These are phyloP conservation scores for Parazoanthus darwini DNA, from an alignment of 92 coral and sea anemone genomes.

Conservation along the genomic window DNA sequence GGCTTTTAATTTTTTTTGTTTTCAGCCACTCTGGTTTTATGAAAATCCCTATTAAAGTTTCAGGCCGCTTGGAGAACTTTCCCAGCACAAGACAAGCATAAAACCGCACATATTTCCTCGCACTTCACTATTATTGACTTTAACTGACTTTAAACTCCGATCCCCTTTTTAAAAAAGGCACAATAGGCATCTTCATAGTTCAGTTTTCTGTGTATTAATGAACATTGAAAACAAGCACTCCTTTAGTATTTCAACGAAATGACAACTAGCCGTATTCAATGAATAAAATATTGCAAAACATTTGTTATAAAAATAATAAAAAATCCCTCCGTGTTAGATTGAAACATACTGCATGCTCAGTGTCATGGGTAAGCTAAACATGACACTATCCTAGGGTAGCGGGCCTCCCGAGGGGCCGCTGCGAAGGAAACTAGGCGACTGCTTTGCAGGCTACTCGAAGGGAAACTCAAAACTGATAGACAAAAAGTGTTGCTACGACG, in stretches of 20 bases:
- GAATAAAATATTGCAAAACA: not conserved
- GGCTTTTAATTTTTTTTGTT: too few relatives aligned
- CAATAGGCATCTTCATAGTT: not conserved
- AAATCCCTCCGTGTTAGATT: too few relatives aligned
- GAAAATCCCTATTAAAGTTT: too few relatives aligned
- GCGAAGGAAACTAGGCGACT: too few relatives aligned
- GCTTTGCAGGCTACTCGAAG: too few relatives aligned
- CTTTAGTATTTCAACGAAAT: constrained; percentile 7
- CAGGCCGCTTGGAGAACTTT: too few relatives aligned
- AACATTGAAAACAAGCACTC: not conserved
- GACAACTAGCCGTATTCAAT: constrained; percentile 20
- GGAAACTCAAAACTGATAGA: not conserved
- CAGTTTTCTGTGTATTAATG: not conserved
- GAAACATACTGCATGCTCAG: not conserved
- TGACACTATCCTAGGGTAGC: not conserved
- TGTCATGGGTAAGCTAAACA: not conserved
- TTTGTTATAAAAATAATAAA: not conserved
- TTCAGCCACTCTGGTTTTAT: too few relatives aligned
- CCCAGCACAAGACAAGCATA: too few relatives aligned
- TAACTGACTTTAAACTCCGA: not conserved
- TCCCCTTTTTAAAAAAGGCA: not conserved
- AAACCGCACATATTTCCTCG: too few relatives aligned
- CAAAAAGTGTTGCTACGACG: not conserved
- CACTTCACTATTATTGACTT: too few relatives aligned
- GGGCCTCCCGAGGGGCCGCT: too few relatives aligned